Evolutionary conservation across 2,797 vertebrate species (phyloP).

Genomic region (Sciaenops ocellatus): DNA sequence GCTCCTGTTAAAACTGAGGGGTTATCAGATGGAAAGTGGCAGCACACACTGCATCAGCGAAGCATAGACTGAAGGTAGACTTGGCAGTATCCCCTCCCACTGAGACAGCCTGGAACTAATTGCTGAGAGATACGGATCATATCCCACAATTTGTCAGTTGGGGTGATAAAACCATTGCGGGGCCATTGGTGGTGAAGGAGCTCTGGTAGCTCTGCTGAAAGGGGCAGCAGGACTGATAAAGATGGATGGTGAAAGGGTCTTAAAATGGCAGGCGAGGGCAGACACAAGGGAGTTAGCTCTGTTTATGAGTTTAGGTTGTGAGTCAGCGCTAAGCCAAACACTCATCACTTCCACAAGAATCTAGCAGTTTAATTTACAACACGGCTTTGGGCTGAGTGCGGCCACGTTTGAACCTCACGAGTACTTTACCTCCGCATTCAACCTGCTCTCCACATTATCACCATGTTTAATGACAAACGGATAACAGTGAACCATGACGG

Average conservation of each 20-base stretch:
- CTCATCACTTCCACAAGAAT: slow-evolving; percentile 62
- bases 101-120: slow-evolving; percentile 84
- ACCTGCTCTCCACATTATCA: slow-evolving; percentile 69
- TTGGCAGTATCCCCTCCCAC: slow-evolving; percentile 70
- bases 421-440: slow-evolving; percentile 40
- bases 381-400: slow-evolving; percentile 17
- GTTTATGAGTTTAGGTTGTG: slow-evolving; percentile 80
- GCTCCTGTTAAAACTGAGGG: slow-evolving; percentile 68
- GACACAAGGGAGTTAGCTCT: slow-evolving; percentile 65
- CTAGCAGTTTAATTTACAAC: slow-evolving; percentile 70
- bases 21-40: slow-evolving; percentile 77
- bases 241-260: slow-evolving; percentile 82
- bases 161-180: slow-evolving; percentile 84
- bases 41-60: slow-evolving; percentile 53
- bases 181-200: slow-evolving; percentile 67
- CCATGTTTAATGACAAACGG: slow-evolving; percentile 68
- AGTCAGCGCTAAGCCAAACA: slow-evolving; percentile 78
- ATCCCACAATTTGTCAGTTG: slow-evolving; percentile 88
- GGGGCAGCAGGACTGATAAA: slow-evolving; percentile 76
- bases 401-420: slow-evolving; percentile 36
- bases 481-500: slow-evolving; percentile 62
- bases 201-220: slow-evolving; percentile 61
- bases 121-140: slow-evolving; percentile 86
- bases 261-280: slow-evolving; percentile 80
- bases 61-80: slow-evolving; percentile 68